Evolutionary conservation across 2,888 invertebrate genomes (phyloP).

Genomic region (Cacoxenus indagator): DNA sequence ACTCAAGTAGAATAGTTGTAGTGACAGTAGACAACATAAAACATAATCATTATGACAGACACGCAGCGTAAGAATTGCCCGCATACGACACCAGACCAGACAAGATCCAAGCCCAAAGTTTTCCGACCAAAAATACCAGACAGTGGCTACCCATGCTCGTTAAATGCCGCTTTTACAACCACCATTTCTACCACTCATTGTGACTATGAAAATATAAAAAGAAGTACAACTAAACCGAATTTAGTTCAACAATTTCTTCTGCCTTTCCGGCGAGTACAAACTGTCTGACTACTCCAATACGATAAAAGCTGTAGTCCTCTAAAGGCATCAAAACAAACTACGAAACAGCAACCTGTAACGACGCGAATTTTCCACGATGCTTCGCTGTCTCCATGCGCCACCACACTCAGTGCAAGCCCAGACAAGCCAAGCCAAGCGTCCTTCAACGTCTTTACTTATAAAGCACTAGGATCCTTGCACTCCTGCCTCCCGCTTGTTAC

Average conservation of each 20-base stretch:
- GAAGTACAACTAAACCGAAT: background rate
- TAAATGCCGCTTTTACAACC: no score
- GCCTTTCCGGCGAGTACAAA: background rate
- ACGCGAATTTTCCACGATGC: no score
- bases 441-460: background rate
- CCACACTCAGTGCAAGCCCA: background rate
- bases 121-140: background rate
- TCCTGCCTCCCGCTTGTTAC: background rate
- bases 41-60: constrained; percentile 7
- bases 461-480: background rate
- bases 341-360: background rate
- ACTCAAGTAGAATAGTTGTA: background rate
- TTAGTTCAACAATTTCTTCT: constrained; percentile 11
- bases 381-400: no score
- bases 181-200: no score
- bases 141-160: background rate
- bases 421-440: no score
- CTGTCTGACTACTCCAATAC: no score
- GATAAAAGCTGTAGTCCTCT: background rate
- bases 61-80: background rate
- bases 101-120: background rate
- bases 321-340: background rate
- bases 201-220: background rate
- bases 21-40: background rate
- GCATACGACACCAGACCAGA: background rate